Base-by-base conservation (phyloP, 2,888 invertebrate genomes). In the Pyrrhosoma nymphula region DNA sequence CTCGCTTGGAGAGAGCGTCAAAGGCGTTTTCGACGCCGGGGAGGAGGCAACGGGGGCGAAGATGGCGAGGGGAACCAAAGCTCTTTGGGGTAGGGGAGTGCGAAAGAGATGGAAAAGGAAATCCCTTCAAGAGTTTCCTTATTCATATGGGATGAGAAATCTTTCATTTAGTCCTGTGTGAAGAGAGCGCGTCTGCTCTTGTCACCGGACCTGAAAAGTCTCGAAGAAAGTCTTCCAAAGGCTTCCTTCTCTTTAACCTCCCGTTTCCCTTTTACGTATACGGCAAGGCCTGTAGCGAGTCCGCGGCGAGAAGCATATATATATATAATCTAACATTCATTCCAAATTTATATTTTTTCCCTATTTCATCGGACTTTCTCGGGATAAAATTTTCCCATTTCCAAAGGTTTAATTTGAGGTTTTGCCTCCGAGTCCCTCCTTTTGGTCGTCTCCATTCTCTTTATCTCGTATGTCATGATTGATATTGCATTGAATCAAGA, bases 161-260 rank as follows among this genome's bases (percentile, higher is more conserved):
- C 91, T 91, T 91, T 91, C 91, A 91, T 91, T 91, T 91, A 91
- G 91, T 47, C 35, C 60, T 91, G 69, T 75, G 18, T 75, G 30
- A 93, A 69, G 93, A 69, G 47, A 93, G 93, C 60, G 39, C 69
- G n/a, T 93, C 69, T 75, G 39, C 69, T 93, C 75, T 39, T 93
- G 69, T 75, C 75, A 75, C 63, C 35, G 63, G 69, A 75, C 39
- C 82, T 12, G 63, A 63, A 60, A 89, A 89, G 89, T 89, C 89
- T 89, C 91, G 26, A 23, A 63, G 35, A 63, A 69, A 16, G n/a
- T 47, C 47, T 75, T 47, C n/a, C 55, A 89, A 89, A 89, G 89
- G 39, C 89, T 89, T 56, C 89, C 56, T 56, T 55, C 56, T 89
- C 89, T 89, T 89, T 56, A 56, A 47, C 89, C 55, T 26, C n/a